Conservation (phyloP, 2,797 vertebrate genomes). For the Chrysolophus pictus region DNA sequence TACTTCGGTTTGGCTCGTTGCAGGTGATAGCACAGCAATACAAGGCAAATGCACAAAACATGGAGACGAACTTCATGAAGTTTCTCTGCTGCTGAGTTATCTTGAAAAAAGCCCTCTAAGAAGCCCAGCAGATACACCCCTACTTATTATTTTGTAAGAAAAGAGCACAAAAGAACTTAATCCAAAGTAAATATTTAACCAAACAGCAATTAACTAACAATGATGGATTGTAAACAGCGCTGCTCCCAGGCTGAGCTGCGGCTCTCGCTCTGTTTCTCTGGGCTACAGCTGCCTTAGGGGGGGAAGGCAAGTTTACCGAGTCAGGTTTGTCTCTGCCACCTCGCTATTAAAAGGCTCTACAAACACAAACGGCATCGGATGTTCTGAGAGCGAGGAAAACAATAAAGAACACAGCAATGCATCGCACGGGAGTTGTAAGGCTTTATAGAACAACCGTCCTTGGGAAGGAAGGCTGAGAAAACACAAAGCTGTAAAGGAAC, state of each 20-base stretch:
- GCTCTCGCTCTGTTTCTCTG: conserved; percentile 44
- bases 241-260: conserved; percentile 1
- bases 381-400: neutral
- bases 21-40: neutral
- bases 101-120: neutral
- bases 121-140: conserved; percentile 37
- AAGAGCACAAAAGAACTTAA: conserved; percentile 20
- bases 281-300: conserved; percentile 45
- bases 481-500: neutral
- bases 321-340: conserved; percentile 34
- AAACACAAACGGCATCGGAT: neutral
- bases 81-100: neutral
- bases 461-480: neutral
- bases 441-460: neutral
- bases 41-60: neutral
- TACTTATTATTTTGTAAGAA: conserved; percentile 51
- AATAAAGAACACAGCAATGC: neutral
- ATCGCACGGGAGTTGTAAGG: rapidly evolving
- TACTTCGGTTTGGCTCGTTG: neutral
- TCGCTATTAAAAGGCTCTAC: neutral
- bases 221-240: conserved; percentile 42
- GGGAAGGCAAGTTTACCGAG: conserved; percentile 55
- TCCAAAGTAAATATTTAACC: conserved; percentile 63
- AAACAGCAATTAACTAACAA: conserved; percentile 52
- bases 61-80: neutral